Percentiles rank a stretch among this genome's conserved stretches.
These are phyloP conservation scores for Lagopus leucura DNA, from an alignment of 2,113 vertebrate genomes.

Conservation along the genomic window DNA sequence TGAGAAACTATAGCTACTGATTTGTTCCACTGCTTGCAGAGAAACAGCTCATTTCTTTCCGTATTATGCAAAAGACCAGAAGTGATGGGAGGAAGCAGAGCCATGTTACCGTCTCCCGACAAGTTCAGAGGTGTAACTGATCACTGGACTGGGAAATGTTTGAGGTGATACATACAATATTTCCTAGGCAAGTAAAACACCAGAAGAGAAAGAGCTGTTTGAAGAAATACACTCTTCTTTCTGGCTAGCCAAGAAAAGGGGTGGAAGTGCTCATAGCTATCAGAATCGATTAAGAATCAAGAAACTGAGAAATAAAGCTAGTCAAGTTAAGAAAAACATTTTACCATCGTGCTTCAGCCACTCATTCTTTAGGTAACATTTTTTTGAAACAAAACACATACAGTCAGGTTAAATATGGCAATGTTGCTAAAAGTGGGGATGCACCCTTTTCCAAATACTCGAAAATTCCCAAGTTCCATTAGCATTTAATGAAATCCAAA, in stretches of 20 bases:
- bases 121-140: slow-evolving; percentile 37
- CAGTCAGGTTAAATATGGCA: background rate
- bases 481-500: background rate
- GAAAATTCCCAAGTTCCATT: background rate
- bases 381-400: background rate
- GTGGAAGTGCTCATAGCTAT: background rate
- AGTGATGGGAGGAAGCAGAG: slow-evolving; percentile 40
- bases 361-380: background rate
- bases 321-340: background rate
- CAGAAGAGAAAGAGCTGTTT: background rate
- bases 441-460: background rate
- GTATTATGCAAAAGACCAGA: background rate
- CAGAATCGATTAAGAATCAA: background rate
- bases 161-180: background rate
- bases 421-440: background rate
- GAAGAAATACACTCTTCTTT: background rate
- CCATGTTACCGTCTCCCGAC: slow-evolving; percentile 34
- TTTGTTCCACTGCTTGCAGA: slow-evolving; percentile 58
- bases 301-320: background rate
- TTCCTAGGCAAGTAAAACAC: background rate
- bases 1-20: slow-evolving; percentile 53
- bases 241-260: background rate
- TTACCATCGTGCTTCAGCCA: background rate
- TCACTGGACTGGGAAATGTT: background rate
- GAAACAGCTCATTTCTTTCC: slow-evolving; percentile 57